Conservation (phyloP, 2,888 invertebrate genomes). For the Apamea monoglypha region DNA sequence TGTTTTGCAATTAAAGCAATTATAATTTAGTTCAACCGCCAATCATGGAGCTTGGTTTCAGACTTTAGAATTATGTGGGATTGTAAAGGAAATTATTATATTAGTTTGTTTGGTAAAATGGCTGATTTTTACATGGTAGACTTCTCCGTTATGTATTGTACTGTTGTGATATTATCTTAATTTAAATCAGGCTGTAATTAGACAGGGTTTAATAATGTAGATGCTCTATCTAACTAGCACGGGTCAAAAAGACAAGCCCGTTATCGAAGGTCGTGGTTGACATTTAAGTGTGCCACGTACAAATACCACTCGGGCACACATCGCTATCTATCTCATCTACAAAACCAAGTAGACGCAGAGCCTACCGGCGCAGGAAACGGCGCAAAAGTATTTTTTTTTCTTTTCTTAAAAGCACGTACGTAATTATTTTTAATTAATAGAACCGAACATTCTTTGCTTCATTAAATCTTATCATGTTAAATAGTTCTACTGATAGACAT, state of each 20-base stretch:
- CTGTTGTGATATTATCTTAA: not conserved
- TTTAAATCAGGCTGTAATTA: not conserved
- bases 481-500: too few species aligned
- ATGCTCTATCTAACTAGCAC: not conserved
- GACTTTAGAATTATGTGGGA: not conserved
- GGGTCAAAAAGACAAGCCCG: not conserved
- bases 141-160: not conserved
- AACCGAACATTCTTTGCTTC: too few species aligned
- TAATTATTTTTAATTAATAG: not conserved
- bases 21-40: conserved; percentile 7
- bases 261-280: not conserved
- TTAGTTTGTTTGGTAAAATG: not conserved
- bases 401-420: not conserved
- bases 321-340: too few species aligned
- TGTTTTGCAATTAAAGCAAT: conserved; percentile 2
- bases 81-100: not conserved
- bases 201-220: not conserved
- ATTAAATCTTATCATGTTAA: too few species aligned
- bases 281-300: not conserved
- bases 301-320: not conserved
- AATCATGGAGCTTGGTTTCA: not conserved
- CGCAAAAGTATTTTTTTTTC: not conserved
- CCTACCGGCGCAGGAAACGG: not conserved
- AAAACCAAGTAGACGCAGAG: too few species aligned
- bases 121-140: not conserved